Conservation (phyloP, 2,888 invertebrate genomes). For the Lamproptera curius region DNA sequence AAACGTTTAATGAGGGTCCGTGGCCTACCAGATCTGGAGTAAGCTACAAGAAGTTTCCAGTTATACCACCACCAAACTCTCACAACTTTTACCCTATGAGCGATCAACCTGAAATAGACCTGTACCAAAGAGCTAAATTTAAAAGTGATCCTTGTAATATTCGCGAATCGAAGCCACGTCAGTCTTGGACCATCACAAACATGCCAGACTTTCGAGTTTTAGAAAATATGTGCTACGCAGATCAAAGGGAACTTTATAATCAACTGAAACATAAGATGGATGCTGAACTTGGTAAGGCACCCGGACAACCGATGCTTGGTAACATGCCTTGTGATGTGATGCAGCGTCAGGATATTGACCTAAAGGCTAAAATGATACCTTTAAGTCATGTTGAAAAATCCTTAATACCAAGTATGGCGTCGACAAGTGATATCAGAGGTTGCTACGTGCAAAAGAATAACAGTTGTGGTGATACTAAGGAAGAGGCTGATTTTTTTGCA, state of each 20-base stretch:
- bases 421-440: slow-evolving; percentile 57
- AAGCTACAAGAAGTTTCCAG: slow-evolving; percentile 63
- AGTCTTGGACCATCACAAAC: slow-evolving; percentile 73
- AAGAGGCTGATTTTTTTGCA: slow-evolving; percentile 75
- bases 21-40: slow-evolving; percentile 62
- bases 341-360: slow-evolving; percentile 65
- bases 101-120: slow-evolving; percentile 60
- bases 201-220: slow-evolving; percentile 62
- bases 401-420: slow-evolving; percentile 66
- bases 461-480: slow-evolving; percentile 72
- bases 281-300: slow-evolving; percentile 65
- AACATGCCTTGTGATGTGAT: slow-evolving; percentile 58
- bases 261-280: slow-evolving; percentile 71
- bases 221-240: slow-evolving; percentile 63
- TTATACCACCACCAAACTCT: slow-evolving; percentile 54
- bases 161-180: slow-evolving; percentile 65
- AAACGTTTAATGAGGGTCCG: slow-evolving; percentile 57
- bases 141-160: slow-evolving; percentile 63
- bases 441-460: slow-evolving; percentile 68
- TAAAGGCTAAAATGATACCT: slow-evolving; percentile 73
- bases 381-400: slow-evolving; percentile 69
- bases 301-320: slow-evolving; percentile 57
- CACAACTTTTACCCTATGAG: slow-evolving; percentile 62
- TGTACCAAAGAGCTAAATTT: slow-evolving; percentile 56
- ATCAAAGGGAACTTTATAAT: slow-evolving; percentile 63